phyloP scores from a whole-genome alignment of 1,140 invertebrate species.

The Scylla paramamosain region DNA sequence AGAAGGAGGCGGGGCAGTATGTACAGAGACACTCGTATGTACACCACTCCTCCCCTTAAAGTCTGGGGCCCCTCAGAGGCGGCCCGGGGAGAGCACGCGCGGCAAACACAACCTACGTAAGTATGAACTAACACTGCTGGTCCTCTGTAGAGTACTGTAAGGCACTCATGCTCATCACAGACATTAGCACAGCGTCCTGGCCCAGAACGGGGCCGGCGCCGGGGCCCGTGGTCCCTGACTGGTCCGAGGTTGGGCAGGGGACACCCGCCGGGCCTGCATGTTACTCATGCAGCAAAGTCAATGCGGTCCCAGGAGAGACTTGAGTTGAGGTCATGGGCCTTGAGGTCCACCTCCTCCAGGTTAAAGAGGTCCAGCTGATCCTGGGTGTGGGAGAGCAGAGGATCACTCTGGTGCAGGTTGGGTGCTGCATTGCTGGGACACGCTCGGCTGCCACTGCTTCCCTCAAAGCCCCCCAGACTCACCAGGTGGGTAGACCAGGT shows the following conservation, averaged over 20 bases:
- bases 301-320: conserved; percentile 72
- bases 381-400: conserved; percentile 74
- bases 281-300: conserved; percentile 68
- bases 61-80: neutral
- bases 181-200: conserved; percentile 18
- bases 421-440: neutral
- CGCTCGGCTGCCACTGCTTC: neutral
- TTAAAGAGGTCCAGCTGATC: conserved; percentile 74
- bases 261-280: neutral
- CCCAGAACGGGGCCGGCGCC: conserved; percentile 3
- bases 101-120: neutral
- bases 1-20: conserved; percentile 58
- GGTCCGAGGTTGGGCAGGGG: neutral
- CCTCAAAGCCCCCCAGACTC: neutral
- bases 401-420: conserved; percentile 75
- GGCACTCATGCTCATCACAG: conserved; percentile 18
- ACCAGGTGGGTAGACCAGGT: neutral
- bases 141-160: conserved; percentile 13
- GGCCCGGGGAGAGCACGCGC: conserved; percentile 6
- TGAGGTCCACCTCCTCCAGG: conserved; percentile 75
- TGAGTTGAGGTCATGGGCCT: conserved; percentile 69
- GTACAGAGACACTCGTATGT: conserved; percentile 69
- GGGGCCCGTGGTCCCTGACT: neutral
- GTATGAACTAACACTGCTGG: conserved; percentile 13
- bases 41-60: conserved; percentile 39